Evolutionary conservation across 2,888 invertebrate genomes (phyloP), one percentile per base, ranked within the genome.

Genomic region (Drosophila subquinaria): DNA sequence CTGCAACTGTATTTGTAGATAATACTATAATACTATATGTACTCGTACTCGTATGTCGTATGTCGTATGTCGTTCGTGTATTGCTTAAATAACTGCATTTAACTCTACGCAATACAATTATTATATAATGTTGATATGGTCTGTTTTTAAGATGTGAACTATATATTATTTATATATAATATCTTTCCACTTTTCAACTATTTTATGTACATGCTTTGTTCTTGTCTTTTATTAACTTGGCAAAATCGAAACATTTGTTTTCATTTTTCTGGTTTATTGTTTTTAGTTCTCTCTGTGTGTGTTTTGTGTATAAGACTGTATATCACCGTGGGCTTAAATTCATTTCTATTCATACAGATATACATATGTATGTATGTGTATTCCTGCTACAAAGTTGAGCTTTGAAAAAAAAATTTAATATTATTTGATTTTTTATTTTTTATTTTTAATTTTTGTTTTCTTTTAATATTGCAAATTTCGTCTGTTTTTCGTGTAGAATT

Each of bases 251-350:
- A 47, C 47, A 20, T 13, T 52, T 35, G 11, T 30, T 10, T n/a
- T 36, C 11, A 10, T 33, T 43, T 43, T 42, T 30, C 55, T 50
- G 69, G 69, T 63, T 64, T 79, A 60, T 70, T 69, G 60, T 45
- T 62, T 57, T 35, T 59, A 23, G 30, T 15, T 43, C 20, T 33
- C 50, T 55, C 45, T 53, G 47, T 52, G 51, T 62, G 45, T 66
- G 10, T 45, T 64, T 11, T 67, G 42, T 75, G 43, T 78, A 61
- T 57, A 61, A 67, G 69, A 77, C 66, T 77, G 79, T 73, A 78
- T 81, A 81, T 81, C 81, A 81, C 81, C 79, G 59, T 83, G 81
- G 84, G 79, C 79, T 83, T 83, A 83, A 83, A 83, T 83, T 83
- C 81, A 69, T 71, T 81, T 64, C 53, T 81, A 80, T 80, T 76